Evolutionary conservation across 2,888 invertebrate species (phyloP), one percentile per base, ranked within the genome.

Genomic region (Tuta absoluta): DNA sequence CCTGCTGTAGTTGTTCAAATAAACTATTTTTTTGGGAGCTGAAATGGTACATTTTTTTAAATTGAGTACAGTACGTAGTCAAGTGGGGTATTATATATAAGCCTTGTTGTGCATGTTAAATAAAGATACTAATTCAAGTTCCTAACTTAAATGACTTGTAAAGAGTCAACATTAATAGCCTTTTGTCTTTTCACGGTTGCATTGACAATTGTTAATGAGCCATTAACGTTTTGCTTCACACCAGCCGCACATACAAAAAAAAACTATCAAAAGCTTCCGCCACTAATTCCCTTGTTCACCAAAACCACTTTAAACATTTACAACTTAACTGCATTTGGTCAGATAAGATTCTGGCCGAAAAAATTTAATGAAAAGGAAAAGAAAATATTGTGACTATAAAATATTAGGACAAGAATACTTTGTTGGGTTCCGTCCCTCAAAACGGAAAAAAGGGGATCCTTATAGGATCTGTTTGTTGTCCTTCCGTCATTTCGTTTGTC

Each of bases 221-320:
- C 81, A 84, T 85, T 83, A 84, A 79, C 75, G 79, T 84, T 85
- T 81, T 80, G 86, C 83, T 84, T 83, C 79, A 86, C 85, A 85
- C 80, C 74, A 74, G 78, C 79, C 45, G 17, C 17, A 5, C 82
- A 85, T 86, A 77, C 77, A 80, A 71, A 75, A 79, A 80, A 76
- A 76, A 72, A 69, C 73, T 71, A 81, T 84, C 80, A 80, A 84
- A 84, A 78, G 75, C 77, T 77, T 80, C 73, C 73, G 76, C 75
- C 73, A 74, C 75, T 81, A 53, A 53, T 4, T 78, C 75, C 77
- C 71, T 69, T 69, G 72, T 70, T 73, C 67, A 48, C 38, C 14
- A 61, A 64, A 65, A 62, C 73, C 74, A 80, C 77, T 77, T 76
- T 73, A 76, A 78, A 78, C 49, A 70, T 71, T 75, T 80, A 81